phyloP scores from a whole-genome alignment of 2,888 invertebrate species.

The Drosophila stalkeri region DNA sequence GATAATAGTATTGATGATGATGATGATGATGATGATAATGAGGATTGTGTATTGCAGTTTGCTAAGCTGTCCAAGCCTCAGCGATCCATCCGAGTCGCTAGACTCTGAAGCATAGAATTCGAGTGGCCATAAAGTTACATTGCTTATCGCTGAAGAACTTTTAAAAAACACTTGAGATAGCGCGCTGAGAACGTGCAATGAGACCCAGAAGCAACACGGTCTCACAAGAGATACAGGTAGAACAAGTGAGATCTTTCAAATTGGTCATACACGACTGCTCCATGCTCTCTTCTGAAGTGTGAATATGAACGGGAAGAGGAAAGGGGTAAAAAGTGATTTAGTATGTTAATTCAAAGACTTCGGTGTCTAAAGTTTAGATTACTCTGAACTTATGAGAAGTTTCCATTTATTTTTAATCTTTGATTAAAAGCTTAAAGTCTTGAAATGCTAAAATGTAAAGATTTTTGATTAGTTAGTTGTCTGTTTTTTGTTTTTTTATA shows the following conservation, averaged over 20 bases:
- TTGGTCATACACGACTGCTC: neutral
- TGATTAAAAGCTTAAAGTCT: no score
- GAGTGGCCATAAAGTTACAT: constrained; percentile 77
- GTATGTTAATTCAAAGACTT: no score
- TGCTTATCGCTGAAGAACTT: constrained; percentile 79
- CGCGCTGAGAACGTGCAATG: constrained; percentile 62
- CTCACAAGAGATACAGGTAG: constrained; percentile 19
- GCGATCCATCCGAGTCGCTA: constrained; percentile 20
- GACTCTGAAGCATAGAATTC: constrained; percentile 51
- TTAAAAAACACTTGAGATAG: constrained; percentile 79
- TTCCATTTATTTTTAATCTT: no score
- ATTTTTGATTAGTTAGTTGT: neutral
- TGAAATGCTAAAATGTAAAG: neutral
- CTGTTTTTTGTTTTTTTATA: no score
- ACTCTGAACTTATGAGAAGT: no score
- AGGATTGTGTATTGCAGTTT: constrained; percentile 23
- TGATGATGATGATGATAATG: constrained; percentile 28
- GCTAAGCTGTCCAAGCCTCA: constrained; percentile 28
- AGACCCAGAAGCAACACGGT: constrained; percentile 27
- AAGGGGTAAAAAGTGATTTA: neutral
- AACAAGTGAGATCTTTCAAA: constrained; percentile 1
- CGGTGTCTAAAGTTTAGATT: no score
- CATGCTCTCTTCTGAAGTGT: neutral
- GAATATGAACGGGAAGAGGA: neutral
- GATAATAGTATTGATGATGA: constrained; percentile 25